A percentile compares a stretch with the other conserved stretches of the same genome.
Evolutionary conservation across 92 coral and sea anemone genomes (phyloP).

Genomic region (Parazoanthus darwini): DNA sequence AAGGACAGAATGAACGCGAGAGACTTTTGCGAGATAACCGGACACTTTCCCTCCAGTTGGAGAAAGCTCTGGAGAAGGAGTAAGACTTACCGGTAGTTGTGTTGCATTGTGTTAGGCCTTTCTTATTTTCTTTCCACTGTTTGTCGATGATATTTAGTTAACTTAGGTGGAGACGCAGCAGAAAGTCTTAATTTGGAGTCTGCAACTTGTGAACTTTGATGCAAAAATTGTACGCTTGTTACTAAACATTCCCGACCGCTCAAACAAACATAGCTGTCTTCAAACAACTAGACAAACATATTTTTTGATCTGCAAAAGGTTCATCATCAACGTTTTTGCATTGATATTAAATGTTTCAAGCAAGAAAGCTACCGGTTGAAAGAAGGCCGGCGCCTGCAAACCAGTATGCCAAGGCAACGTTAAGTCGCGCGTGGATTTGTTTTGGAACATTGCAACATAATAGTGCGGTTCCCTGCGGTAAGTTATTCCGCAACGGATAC

Average conservation of each 20-base stretch:
- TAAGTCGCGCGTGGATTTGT: too few relatives aligned
- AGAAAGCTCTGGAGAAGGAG: conserved; percentile 17
- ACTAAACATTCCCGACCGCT: neutral
- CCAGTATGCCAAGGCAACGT: too few relatives aligned
- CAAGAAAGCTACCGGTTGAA: neutral
- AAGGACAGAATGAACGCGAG: conserved; percentile 20
- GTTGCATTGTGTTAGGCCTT: neutral
- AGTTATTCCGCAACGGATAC: neutral
- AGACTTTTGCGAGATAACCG: neutral
- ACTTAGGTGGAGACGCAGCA: too few relatives aligned
- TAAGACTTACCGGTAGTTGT: conserved; percentile 9
- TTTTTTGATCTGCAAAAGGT: neutral
- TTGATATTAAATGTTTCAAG: neutral
- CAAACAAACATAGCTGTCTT: neutral
- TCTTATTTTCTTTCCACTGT: neutral
- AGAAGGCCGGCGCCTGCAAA: too few relatives aligned
- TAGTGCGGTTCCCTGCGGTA: neutral
- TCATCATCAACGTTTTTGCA: neutral
- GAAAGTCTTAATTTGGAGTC: too few relatives aligned
- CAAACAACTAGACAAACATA: neutral
- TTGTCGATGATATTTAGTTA: neutral
- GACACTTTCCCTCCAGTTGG: conserved; percentile 14
- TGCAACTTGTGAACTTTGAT: too few relatives aligned
- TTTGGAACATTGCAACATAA: too few relatives aligned
- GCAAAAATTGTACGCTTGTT: too few relatives aligned